phyloP scores from a whole-genome alignment of 35 echinoderm and acorn worm genomes.

The Apostichopus californicus region DNA sequence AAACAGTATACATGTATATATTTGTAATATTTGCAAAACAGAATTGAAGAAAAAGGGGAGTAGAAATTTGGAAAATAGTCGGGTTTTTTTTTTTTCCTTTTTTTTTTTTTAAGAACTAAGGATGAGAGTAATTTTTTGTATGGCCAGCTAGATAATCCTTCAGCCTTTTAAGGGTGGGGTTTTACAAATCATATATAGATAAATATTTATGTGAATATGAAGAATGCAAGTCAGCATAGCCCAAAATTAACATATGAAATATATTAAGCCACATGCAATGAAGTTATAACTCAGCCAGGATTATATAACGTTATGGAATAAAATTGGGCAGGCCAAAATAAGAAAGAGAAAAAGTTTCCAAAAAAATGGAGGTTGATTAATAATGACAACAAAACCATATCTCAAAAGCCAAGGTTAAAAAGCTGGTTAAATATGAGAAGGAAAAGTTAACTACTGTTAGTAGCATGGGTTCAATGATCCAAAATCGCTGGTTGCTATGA shows the following conservation, averaged over 20 bases:
- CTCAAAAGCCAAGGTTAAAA: not conserved
- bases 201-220: too few relatives aligned
- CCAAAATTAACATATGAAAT: not conserved
- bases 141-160: too few relatives aligned
- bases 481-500: not conserved
- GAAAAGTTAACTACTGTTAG: not conserved
- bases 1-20: too few relatives aligned
- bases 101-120: too few relatives aligned
- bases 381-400: not conserved
- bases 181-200: too few relatives aligned
- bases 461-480: not conserved
- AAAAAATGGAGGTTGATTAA: too few relatives aligned
- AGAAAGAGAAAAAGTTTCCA: not conserved
- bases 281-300: not conserved
- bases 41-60: not conserved
- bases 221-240: not conserved
- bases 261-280: slow-evolving; percentile 24
- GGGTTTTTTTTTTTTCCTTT: too few relatives aligned
- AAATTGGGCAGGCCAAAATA: not conserved
- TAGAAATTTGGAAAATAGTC: not conserved
- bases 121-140: too few relatives aligned
- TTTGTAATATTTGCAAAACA: not conserved
- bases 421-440: not conserved
- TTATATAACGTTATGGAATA: not conserved
- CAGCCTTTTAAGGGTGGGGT: too few relatives aligned